Percentiles rank a stretch among this genome's conserved stretches.
phyloP scores from a whole-genome alignment of 2,888 invertebrate genomes.

The Drosophila meridiana region DNA sequence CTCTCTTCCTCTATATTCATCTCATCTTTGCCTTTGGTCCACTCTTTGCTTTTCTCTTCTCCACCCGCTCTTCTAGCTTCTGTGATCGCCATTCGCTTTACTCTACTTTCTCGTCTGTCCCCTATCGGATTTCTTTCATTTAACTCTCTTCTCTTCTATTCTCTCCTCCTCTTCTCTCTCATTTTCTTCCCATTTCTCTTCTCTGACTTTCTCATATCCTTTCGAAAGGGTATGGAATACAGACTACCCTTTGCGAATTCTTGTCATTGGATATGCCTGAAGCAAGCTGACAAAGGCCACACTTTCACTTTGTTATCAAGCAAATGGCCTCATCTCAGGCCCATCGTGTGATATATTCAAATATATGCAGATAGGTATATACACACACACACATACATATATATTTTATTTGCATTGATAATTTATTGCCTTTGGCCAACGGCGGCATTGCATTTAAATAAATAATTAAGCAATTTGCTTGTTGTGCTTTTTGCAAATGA shows the following conservation, averaged over 20 bases:
- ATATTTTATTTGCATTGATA: constrained; percentile 54
- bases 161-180: too few species aligned
- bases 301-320: constrained; percentile 71
- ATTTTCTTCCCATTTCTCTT: not conserved
- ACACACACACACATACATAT: not conserved
- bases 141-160: too few species aligned
- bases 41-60: too few species aligned
- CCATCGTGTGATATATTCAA: constrained; percentile 3
- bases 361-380: not conserved
- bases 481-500: constrained; percentile 57
- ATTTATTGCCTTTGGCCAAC: constrained; percentile 57
- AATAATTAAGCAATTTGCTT: constrained; percentile 71
- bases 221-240: too few species aligned
- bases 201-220: too few species aligned
- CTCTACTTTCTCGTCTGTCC: too few species aligned
- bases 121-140: too few species aligned
- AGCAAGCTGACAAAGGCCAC: constrained; percentile 24
- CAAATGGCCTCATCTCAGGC: constrained; percentile 40
- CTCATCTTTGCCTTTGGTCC: too few species aligned
- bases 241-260: not conserved
- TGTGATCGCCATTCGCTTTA: too few species aligned
- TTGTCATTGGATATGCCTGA: constrained; percentile 1
- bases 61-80: too few species aligned
- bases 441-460: constrained; percentile 60
- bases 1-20: too few species aligned